phyloP scores from a whole-genome alignment of 2,888 invertebrate species.

The Diarsia rubi region DNA sequence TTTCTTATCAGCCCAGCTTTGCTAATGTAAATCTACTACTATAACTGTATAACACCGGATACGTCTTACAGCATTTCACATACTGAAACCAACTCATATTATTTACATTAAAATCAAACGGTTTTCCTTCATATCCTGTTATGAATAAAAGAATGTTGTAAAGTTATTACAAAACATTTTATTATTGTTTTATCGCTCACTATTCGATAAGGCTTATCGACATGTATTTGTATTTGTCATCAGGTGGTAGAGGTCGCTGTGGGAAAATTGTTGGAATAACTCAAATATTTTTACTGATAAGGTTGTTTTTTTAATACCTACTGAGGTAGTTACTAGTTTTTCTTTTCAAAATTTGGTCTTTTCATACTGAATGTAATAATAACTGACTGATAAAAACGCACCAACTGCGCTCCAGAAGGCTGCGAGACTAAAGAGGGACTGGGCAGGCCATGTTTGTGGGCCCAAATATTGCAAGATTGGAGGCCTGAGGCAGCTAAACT shows the following conservation, averaged over 20 bases:
- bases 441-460: too few species aligned
- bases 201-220: constrained; percentile 62
- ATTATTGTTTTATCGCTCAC: constrained; percentile 55
- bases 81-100: constrained; percentile 2
- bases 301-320: background rate
- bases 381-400: too few species aligned
- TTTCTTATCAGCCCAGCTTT: background rate
- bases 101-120: constrained; percentile 21
- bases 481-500: too few species aligned
- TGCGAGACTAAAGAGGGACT: too few species aligned
- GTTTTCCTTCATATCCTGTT: constrained; percentile 54
- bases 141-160: constrained; percentile 39
- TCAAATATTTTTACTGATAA: constrained; percentile 19
- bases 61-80: constrained; percentile 20
- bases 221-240: constrained; percentile 53
- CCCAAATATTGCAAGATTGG: too few species aligned
- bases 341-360: background rate
- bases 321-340: background rate
- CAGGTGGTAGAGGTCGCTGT: constrained; percentile 38
- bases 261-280: constrained; percentile 44
- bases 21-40: background rate
- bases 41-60: constrained; percentile 18
- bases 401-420: too few species aligned
- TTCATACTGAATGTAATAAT: too few species aligned
- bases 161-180: constrained; percentile 59